phyloP scores from a whole-genome alignment of 2,113 vertebrate species.

The Aldabrachelys gigantea region DNA sequence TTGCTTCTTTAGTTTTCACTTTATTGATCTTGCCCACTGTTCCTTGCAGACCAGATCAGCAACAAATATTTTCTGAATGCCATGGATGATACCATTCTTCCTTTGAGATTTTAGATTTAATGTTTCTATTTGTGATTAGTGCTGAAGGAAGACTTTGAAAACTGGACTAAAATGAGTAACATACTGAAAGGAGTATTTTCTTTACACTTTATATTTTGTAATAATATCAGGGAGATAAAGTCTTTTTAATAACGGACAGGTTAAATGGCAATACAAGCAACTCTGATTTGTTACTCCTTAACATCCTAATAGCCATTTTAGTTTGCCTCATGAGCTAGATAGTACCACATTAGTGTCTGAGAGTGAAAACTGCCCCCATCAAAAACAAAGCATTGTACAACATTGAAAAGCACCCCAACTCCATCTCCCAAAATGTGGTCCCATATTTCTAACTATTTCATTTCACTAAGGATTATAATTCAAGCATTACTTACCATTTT shows the following conservation, averaged over 20 bases:
- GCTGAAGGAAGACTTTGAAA: constrained; percentile 18
- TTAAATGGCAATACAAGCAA: neutral
- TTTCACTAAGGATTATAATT: neutral
- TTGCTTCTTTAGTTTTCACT: constrained; percentile 60
- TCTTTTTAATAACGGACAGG: neutral
- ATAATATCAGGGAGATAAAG: neutral
- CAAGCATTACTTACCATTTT: neutral
- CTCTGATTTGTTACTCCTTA: neutral
- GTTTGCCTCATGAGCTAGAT: neutral
- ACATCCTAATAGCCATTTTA: neutral
- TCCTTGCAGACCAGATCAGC: constrained; percentile 56
- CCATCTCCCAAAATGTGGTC: neutral
- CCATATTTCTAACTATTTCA: neutral
- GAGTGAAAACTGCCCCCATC: neutral
- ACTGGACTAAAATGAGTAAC: neutral
- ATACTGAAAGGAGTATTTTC: neutral
- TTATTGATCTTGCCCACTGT: constrained; percentile 64
- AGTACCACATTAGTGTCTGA: rapidly evolving
- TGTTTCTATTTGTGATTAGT: constrained; percentile 63
- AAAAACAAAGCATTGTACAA: neutral
- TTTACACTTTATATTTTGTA: neutral
- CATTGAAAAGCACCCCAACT: neutral
- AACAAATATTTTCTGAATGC: constrained; percentile 69
- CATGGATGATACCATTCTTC: constrained; percentile 56
- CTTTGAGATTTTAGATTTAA: constrained; percentile 55